A percentile compares a stretch with the other conserved stretches of the same genome.
phyloP scores from a whole-genome alignment of 2,888 invertebrate species.

The Trypoxylon attenuatum region DNA sequence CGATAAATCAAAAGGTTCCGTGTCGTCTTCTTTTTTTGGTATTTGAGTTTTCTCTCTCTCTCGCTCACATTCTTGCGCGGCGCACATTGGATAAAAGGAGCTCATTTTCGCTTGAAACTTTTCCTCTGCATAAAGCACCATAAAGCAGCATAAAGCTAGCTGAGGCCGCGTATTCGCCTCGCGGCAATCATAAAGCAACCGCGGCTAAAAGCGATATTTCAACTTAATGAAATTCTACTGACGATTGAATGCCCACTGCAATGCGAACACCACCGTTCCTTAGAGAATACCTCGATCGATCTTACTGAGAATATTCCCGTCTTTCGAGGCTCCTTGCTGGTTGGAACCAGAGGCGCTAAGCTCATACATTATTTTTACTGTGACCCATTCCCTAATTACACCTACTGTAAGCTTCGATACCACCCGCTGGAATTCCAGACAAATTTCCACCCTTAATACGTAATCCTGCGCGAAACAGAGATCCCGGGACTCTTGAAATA shows the following conservation, averaged over 20 bases:
- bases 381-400: background rate
- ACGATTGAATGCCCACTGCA: background rate
- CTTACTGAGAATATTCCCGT: background rate
- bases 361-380: constrained; percentile 8
- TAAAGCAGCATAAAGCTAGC: background rate
- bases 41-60: too few species aligned
- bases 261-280: background rate
- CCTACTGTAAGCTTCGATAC: background rate
- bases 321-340: background rate
- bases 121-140: too few species aligned
- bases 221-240: constrained; percentile 16
- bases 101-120: background rate
- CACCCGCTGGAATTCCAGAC: background rate
- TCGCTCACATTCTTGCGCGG: background rate
- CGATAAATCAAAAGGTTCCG: background rate
- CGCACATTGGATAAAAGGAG: background rate
- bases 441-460: background rate
- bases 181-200: background rate
- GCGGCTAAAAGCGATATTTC: constrained; percentile 9
- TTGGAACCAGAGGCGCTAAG: background rate
- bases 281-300: background rate
- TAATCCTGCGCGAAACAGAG: background rate
- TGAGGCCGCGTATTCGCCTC: background rate
- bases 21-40: too few species aligned
- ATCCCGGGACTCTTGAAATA: too few species aligned